phyloP scores from a whole-genome alignment of 2,113 vertebrate species.

The Dascyllus trimaculatus region DNA sequence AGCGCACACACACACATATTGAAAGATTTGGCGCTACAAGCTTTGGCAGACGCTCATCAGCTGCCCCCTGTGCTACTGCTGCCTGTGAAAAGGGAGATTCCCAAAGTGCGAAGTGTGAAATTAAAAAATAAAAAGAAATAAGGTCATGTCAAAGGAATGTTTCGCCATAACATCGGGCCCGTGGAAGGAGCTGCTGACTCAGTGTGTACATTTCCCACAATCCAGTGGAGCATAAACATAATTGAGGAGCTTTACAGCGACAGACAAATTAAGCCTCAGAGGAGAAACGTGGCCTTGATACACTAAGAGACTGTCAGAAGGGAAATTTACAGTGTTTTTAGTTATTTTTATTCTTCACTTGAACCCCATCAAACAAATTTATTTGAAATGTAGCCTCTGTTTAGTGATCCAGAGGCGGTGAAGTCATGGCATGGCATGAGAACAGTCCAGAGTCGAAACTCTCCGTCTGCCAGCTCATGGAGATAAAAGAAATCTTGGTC shows the following conservation, averaged over 20 bases:
- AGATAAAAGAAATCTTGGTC: conserved; percentile 63
- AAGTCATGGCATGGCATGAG: conserved; percentile 53
- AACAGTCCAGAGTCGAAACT: not conserved
- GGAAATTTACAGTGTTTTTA: conserved; percentile 12
- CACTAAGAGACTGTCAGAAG: not conserved
- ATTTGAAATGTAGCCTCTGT: conserved; percentile 6
- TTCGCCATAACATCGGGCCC: conserved; percentile 50
- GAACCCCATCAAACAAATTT: conserved; percentile 14
- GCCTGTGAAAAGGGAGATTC: conserved; percentile 51
- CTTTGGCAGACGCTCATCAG: conserved; percentile 30
- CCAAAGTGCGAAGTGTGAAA: conserved; percentile 43
- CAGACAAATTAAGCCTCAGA: conserved; percentile 4
- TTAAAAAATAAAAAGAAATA: conserved; percentile 51
- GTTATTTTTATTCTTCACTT: conserved; percentile 12
- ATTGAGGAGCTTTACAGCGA: not conserved
- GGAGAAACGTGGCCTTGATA: not conserved
- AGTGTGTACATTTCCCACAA: conserved; percentile 43
- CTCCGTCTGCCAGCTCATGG: conserved; percentile 36
- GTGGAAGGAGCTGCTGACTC: conserved; percentile 40
- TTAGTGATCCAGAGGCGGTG: conserved; percentile 30
- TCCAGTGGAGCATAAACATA: conserved; percentile 42
- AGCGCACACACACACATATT: not conserved
- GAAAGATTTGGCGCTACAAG: not conserved
- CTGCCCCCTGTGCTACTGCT: conserved; percentile 5
- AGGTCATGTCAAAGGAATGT: conserved; percentile 60